Evolutionary conservation across 2,888 invertebrate genomes (phyloP), one percentile per base, ranked within the genome.

Genomic region (Gymnosoma rotundatum): DNA sequence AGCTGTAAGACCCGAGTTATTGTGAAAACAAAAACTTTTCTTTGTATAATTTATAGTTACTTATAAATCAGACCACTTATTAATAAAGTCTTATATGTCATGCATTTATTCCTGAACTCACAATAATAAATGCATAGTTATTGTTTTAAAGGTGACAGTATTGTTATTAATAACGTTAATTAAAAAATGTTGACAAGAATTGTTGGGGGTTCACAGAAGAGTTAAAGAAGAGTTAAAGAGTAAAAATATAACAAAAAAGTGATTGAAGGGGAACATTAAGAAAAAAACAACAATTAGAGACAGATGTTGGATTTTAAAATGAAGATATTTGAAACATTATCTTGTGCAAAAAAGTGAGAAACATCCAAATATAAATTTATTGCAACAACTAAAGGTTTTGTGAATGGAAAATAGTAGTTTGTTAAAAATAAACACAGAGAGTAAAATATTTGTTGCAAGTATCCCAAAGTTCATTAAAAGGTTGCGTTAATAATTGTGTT

Each of bases 241-340:
- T 25, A 45, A 14, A 14, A 1, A 58, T 8, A 2, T 5, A 42
- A 12, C 2, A 42, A 12, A 42, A 12, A 72, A 60, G 14, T 70
- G 38, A 36, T 50, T 38, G 38, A 38, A 36, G 20, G 21, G 16
- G 25, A 36, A 38, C 2, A 61, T 38, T 21, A 18, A 6, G 21
- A 21, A 32, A 32, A 32, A 32, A 32, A 32, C 32, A 32, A 38
- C n/a, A 72, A 36, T 9, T 14, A 3, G 16, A 50, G 20, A 10
- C 20, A 25, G 7, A 70, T 54, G 38, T 38, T 50, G 21, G 50
- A 8, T 10, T 64, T 36, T 10, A 42, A 74, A 25, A 18, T 54
- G 12, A 10, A 54, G 64, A 45, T 45, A n/a, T 32, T 66, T 52
- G 63, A 56, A 52, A 56, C 54, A 66, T 56, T 16, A 58, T 58